Base-by-base conservation (phyloP, 2,113 vertebrate genomes). In the Cyprinus carpio region DNA sequence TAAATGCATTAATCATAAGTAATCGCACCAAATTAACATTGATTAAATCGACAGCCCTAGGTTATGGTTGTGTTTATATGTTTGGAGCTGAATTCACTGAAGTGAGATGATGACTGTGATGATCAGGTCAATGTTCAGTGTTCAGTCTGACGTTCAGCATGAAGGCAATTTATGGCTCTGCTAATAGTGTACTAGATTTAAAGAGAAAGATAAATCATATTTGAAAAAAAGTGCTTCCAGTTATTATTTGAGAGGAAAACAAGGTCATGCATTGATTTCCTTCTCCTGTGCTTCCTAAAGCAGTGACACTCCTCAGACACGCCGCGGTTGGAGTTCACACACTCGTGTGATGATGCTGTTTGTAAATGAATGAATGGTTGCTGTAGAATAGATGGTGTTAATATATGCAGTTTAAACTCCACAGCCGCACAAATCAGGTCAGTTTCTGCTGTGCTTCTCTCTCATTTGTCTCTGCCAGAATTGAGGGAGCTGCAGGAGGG, bases 351-450 rank as follows among this genome's bases (percentile, higher is more conserved):
- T 0, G 18, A 54, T 0, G 54, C 54, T 58, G 60, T 62, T 62
- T 13, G 62, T 27, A 6, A 27, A 64, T 27, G 62, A 15, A 64
- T 64, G 62, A 64, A 64, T 27, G 11, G 25, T 54, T 69, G 64
- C 13, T 82, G 64, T 82, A 43, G 64, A 82, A 82, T 69, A 64
- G 25, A 13, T 64, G 25, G 62, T 64, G 62, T 27, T 62, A 27
- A 62, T 60, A 62, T 51, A 49, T 67, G 51, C 25, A 54, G 51
- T 54, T 18, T 54, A 54, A 54, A 20, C 51, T 54, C 51, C 54
- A 23, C 54, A 65, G 79, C 58, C 43, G 37, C 25, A 69, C 65
- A 65, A 69, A 51, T 65, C 80, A 69, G 60, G 62, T 46, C 80
- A 65, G 51, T 82, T 49, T 49, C 62, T 11, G 23, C 40, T 29